These are phyloP conservation scores for Menura novaehollandiae DNA, from an alignment of 2,113 vertebrate species.

Conservation along the genomic window DNA sequence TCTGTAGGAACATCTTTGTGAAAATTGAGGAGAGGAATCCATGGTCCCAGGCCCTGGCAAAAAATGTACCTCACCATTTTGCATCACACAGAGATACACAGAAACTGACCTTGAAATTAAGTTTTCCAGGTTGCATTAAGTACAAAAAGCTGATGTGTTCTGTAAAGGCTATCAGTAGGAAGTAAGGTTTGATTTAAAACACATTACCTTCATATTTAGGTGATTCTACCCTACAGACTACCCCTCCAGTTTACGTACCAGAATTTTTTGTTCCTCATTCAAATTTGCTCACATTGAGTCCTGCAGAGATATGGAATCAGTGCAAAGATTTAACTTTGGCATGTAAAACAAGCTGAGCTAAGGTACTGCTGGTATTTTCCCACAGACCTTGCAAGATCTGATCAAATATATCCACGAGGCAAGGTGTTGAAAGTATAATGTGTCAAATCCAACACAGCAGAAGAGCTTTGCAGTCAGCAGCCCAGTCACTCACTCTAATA, in stretches of 20 bases:
- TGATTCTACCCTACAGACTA: background rate
- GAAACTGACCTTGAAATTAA: background rate
- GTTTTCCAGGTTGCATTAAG: background rate
- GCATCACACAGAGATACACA: background rate
- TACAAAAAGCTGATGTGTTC: background rate
- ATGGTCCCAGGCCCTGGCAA: background rate
- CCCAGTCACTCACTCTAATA: background rate
- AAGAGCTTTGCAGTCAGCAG: background rate
- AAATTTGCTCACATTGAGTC: background rate
- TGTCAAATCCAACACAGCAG: background rate
- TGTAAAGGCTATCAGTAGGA: background rate
- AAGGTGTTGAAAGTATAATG: background rate
- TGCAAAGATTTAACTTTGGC: background rate
- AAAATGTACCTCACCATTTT: background rate
- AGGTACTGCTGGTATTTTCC: background rate
- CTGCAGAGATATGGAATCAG: background rate
- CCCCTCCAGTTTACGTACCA: background rate
- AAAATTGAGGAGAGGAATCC: background rate
- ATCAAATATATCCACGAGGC: background rate
- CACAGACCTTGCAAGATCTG: background rate
- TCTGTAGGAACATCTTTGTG: background rate
- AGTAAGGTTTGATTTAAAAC: background rate
- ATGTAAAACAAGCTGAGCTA: background rate
- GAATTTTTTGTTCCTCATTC: background rate
- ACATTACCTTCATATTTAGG: background rate